Evolutionary conservation across 2,888 invertebrate genomes (phyloP), one percentile per base, ranked within the genome.

Genomic region (Parnassius orleans): DNA sequence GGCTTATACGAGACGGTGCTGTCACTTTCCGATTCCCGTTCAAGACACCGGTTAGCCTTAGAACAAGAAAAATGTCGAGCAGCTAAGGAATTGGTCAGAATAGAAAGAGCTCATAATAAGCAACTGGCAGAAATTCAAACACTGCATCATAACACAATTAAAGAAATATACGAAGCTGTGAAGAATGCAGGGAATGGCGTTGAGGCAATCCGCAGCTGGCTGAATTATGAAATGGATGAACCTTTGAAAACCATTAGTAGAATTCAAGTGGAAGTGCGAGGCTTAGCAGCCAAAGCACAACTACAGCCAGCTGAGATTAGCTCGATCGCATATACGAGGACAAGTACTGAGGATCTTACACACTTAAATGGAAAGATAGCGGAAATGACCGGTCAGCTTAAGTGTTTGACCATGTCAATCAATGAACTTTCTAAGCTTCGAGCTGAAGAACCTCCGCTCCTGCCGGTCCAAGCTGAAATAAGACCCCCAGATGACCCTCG

Each of bases 211-310:
- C n/a, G 50, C 2, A 15, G 14, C 9, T 50, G 15, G 50, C 15
- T 50, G 9, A 50, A 50, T n/a, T 50, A 50, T 1, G 50, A 50
- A 50, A 50, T 50, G n/a, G 50, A 50, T n/a, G n/a, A n/a, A 10
- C 50, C 50, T 12, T 5, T 50, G 0, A 50, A 15, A 50, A n/a
- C 12, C n/a, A 50, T 50, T 10, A 15, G 9, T 1, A 50, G 1
- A n/a, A 50, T 50, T n/a, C 50, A 50, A 15, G 9, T 10, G 1
- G 14, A 50, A 50, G 10, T 50, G 7, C 50, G n/a, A 3, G n/a
- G 15, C 42, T 11, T 43, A 12, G 43, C 55, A 42, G 14, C 41
- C 33, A 50, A 43, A 11, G 43, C 43, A 10, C 11, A 11, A 43
- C 11, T 11, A 11, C 43, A 10, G 2, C 11, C 3, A 3, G 43